Conservation (phyloP, 2,888 invertebrate species). For the Panopea generosa region DNA sequence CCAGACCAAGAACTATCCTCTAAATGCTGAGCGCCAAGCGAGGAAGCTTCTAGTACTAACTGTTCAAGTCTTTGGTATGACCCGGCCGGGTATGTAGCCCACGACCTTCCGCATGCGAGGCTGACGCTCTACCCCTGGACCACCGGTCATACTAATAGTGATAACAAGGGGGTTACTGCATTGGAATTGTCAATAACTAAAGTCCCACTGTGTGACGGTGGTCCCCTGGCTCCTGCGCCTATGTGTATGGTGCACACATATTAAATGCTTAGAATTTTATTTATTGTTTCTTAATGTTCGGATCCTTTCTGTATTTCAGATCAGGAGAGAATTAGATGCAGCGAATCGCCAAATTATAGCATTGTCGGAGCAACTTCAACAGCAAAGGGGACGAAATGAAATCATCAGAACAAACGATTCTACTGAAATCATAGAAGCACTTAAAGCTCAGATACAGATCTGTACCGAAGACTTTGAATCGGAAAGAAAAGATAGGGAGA, state of each 20-base stretch:
- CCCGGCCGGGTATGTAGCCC: not conserved
- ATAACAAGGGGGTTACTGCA: too few relatives aligned
- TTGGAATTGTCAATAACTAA: too few relatives aligned
- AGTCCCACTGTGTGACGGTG: too few relatives aligned
- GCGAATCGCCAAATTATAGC: constrained; percentile 41
- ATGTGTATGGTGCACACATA: too few relatives aligned
- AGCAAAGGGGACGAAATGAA: constrained; percentile 24
- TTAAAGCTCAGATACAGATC: constrained; percentile 79
- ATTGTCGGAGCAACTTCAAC: constrained; percentile 40
- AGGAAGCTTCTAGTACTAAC: too few relatives aligned
- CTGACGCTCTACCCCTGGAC: not conserved
- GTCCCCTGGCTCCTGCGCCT: too few relatives aligned
- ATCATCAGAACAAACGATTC: constrained; percentile 21
- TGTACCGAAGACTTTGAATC: constrained; percentile 81
- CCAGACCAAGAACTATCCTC: not conserved
- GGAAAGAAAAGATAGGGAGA: constrained; percentile 77
- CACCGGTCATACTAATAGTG: too few relatives aligned
- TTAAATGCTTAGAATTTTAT: too few relatives aligned
- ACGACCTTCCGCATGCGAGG: not conserved
- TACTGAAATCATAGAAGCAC: constrained; percentile 68
- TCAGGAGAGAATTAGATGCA: constrained; percentile 52
- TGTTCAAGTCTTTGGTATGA: not conserved
- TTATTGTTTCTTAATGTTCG: too few relatives aligned
- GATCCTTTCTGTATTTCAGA: constrained; percentile 24
- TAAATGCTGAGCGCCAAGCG: too few relatives aligned